Evolutionary conservation across 2,113 vertebrate species (phyloP).

Genomic region (Callipepla squamata): DNA sequence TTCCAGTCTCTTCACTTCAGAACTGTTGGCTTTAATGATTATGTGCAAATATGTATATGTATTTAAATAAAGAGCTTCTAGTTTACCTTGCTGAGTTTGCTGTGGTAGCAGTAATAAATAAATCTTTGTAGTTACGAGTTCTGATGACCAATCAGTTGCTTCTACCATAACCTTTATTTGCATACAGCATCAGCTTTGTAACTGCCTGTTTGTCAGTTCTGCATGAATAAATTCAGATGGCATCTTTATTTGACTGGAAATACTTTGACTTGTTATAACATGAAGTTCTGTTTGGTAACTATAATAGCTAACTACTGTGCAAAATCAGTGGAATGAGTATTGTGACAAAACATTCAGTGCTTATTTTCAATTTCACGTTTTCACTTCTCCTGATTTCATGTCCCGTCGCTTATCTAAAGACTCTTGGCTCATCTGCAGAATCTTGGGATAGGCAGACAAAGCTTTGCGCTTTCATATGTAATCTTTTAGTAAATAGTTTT

Average conservation of each 20-base stretch:
- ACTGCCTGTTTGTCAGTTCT: not conserved
- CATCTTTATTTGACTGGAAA: not conserved
- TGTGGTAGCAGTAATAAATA: not conserved
- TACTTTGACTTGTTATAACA: not conserved
- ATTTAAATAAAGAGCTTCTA: not conserved
- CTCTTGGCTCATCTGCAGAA: not conserved
- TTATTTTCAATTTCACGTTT: not conserved
- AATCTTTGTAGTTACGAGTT: not conserved
- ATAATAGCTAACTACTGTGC: not conserved
- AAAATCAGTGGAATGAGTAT: not conserved
- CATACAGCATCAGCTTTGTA: not conserved
- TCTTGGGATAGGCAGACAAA: not conserved
- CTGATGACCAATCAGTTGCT: not conserved
- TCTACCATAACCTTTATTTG: fast-evolving
- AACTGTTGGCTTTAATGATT: not conserved
- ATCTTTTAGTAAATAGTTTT: not conserved
- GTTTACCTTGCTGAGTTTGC: not conserved
- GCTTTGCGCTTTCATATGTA: not conserved
- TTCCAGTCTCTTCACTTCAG: not conserved
- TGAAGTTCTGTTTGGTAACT: too few relatives aligned
- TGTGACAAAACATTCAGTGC: not conserved
- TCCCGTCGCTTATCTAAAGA: not conserved
- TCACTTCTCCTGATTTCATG: not conserved
- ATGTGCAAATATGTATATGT: not conserved
- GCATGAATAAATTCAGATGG: not conserved